Percentiles rank a stretch among this genome's conserved stretches.
These are phyloP conservation scores for Myotis planiceps DNA, from an alignment of 2,797 vertebrate genomes.

Conservation along the genomic window DNA sequence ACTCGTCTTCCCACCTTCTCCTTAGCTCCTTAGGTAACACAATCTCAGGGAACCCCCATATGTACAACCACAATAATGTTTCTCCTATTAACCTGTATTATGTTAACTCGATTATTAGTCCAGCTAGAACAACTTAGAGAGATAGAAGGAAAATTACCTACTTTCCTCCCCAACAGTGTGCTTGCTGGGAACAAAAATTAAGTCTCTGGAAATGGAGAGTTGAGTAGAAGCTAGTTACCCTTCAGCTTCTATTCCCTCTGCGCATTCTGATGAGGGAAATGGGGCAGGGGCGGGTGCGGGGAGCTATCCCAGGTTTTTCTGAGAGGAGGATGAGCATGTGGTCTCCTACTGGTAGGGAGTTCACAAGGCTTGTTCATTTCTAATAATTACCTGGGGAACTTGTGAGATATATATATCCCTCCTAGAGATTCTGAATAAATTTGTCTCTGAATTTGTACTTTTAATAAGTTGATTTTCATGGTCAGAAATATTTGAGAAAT, in stretches of 20 bases:
- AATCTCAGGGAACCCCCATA: background rate
- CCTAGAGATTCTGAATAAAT: conserved; percentile 22
- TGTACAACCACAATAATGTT: too few species aligned
- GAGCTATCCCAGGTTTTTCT: background rate
- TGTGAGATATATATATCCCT: background rate
- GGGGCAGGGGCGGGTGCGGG: too few species aligned
- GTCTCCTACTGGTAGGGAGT: background rate
- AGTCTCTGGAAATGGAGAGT: background rate
- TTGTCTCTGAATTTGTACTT: background rate
- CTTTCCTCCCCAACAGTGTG: background rate
- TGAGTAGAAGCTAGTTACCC: background rate
- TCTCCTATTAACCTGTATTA: background rate
- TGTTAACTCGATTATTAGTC: background rate
- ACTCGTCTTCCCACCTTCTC: background rate
- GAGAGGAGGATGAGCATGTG: background rate
- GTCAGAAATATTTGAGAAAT: background rate
- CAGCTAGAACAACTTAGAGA: background rate
- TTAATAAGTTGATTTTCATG: background rate
- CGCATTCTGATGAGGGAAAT: background rate
- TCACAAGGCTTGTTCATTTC: background rate
- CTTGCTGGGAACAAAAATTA: background rate
- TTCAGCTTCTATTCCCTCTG: background rate
- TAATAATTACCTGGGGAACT: background rate
- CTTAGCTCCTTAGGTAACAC: background rate
- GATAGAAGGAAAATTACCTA: background rate